These are phyloP conservation scores for Mobula birostris DNA, from an alignment of 2,113 vertebrate genomes.

Conservation along the genomic window DNA sequence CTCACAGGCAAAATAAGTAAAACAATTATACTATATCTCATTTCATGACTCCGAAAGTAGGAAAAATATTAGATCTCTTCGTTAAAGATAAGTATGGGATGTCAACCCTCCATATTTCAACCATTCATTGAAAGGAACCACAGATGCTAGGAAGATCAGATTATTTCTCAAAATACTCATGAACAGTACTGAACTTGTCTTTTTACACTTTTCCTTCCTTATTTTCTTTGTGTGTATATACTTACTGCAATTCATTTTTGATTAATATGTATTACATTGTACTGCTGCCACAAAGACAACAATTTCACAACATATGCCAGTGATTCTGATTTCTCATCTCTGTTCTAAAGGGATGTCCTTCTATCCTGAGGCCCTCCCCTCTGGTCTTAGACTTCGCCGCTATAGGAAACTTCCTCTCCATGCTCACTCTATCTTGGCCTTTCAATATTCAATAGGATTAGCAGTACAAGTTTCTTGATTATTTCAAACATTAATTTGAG, in stretches of 20 bases:
- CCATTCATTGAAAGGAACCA: neutral
- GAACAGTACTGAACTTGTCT: neutral
- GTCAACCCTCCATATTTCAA: neutral
- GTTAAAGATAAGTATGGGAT: neutral
- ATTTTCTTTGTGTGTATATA: neutral
- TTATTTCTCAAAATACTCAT: neutral
- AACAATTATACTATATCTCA: neutral
- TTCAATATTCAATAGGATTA: neutral
- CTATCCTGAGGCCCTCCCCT: too few relatives aligned
- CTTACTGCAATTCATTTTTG: too few relatives aligned
- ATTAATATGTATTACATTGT: too few relatives aligned
- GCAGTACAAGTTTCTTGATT: neutral
- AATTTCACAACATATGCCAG: too few relatives aligned
- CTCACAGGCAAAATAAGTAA: neutral
- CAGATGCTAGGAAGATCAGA: neutral
- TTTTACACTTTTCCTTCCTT: neutral
- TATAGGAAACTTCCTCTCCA: too few relatives aligned
- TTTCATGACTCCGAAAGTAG: neutral
- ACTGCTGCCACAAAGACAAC: too few relatives aligned
- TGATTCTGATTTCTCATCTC: too few relatives aligned
- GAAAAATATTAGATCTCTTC: neutral
- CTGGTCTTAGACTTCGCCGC: too few relatives aligned
- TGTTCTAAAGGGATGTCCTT: too few relatives aligned
- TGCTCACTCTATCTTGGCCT: too few relatives aligned
- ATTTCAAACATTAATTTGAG: neutral